phyloP scores from a whole-genome alignment of 2,797 vertebrate genomes.

The Champsocephalus esox region DNA sequence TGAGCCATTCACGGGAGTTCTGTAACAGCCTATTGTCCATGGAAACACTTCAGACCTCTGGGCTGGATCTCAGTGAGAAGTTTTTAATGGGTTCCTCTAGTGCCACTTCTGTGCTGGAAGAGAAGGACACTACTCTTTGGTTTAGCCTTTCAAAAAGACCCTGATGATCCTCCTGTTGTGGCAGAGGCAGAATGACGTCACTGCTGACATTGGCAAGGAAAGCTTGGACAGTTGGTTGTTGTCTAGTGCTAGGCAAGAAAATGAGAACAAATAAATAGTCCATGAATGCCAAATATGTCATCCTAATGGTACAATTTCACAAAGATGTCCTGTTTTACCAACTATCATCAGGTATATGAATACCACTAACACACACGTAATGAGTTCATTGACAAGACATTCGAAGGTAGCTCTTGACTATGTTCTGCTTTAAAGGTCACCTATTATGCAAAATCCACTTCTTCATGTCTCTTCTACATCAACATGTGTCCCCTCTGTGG shows the following conservation, averaged over 20 bases:
- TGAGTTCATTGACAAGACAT: not conserved
- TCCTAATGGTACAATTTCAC: not conserved
- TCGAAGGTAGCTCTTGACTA: no score
- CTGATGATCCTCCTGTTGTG: constrained; percentile 25
- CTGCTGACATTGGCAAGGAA: constrained; percentile 4
- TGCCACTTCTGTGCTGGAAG: constrained; percentile 24
- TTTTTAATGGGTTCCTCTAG: constrained; percentile 48
- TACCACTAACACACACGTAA: not conserved
- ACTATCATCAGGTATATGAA: not conserved
- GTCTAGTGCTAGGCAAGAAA: not conserved
- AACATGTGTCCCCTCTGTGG: no score
- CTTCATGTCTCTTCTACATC: no score
- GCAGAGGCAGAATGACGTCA: constrained; percentile 11
- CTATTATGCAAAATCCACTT: no score
- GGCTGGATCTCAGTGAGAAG: constrained; percentile 31
- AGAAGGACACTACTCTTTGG: constrained; percentile 26
- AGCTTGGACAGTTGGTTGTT: constrained; percentile 30
- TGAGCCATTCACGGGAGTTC: constrained; percentile 24
- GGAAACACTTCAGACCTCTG: constrained; percentile 45
- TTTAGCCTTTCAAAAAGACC: constrained; percentile 42
- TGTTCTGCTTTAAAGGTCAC: no score
- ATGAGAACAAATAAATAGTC: not conserved
- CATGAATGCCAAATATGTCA: not conserved
- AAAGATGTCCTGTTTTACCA: not conserved
- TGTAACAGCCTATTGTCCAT: constrained; percentile 35